Base-by-base conservation (phyloP, 1,140 invertebrate genomes). In the Lysiphlebus fabarum region DNA sequence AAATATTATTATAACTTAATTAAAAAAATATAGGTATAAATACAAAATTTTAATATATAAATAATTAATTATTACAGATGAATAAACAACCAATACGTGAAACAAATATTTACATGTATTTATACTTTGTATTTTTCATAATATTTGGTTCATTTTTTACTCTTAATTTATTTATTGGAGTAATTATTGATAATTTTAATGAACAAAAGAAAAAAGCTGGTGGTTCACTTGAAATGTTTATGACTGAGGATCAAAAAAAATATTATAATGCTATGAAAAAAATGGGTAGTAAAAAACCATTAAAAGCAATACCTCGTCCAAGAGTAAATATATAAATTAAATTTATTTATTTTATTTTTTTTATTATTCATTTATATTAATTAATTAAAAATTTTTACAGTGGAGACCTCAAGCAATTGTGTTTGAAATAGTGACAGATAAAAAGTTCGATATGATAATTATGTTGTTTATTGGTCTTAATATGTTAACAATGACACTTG, bases 191-290 rank as follows among this genome's bases (percentile, higher is more conserved):
- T 77, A 96, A 97, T 81, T 98, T 97, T 81, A 99, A 99, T 81
- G 93, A 97, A 81, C 96, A 98, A 81, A 99, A 99, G 85, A 98
- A 98, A 82, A 98, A 98, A 83, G 92, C 93, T 70, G 96, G 96
- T 72, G 96, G 95, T 66, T 98, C 95, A 64, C 83, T 99, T 49
- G 96, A 98, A 80, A 96, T 98, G 93, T 98, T 99, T 84, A 98
- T 99, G 96, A 98, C 96, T 65, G 96, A 99, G 80, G 95, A 98
- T 82, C 96, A 99, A 82, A 99, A 98, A 85, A 99, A 98, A 82
- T 99, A 99, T 81, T 99, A 98, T 83, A 97, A 96, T 80, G 96
- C 96, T 56, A 99, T 99, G 96, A 99, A 99, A 81, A 97, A 98
- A 82, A 98, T 99, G 94, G 93, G 94, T 65, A 95, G 91, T 41